A percentile compares a stretch with the other conserved stretches of the same genome.
Evolutionary conservation across 2,797 vertebrate genomes (phyloP).

Genomic region (Eleutherodactylus coqui): DNA sequence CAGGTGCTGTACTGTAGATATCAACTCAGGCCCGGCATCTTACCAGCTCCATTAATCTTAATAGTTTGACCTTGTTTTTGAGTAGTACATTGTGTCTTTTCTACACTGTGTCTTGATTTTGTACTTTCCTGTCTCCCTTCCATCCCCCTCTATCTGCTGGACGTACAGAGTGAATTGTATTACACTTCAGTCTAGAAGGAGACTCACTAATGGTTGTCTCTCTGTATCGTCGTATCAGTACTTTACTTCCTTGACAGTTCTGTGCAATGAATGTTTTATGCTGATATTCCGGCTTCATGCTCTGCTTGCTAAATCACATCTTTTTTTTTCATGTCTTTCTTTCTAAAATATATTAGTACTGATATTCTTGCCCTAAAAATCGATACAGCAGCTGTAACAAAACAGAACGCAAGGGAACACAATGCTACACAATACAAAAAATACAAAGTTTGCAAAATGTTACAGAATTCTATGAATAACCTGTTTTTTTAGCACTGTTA

Average conservation of each 20-base stretch:
- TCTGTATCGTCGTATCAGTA: slow-evolving; percentile 41
- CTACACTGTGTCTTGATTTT: not conserved
- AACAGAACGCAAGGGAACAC: not conserved
- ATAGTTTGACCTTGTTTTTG: not conserved
- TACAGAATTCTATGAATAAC: no score
- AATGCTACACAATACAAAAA: not conserved
- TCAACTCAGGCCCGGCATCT: not conserved
- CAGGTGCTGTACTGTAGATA: no score
- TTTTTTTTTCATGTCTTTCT: slow-evolving; percentile 7
- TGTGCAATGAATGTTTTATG: slow-evolving; percentile 55
- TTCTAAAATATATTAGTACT: not conserved
- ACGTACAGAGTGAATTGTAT: slow-evolving; percentile 7
- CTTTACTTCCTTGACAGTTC: slow-evolving; percentile 35
- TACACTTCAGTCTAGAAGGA: slow-evolving; percentile 23
- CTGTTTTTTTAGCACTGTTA: no score
- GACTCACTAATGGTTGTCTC: slow-evolving; percentile 46
- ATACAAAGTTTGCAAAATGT: not conserved
- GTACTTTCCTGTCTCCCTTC: not conserved
- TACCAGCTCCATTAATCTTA: not conserved
- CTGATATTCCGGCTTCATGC: slow-evolving; percentile 21
- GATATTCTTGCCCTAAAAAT: not conserved
- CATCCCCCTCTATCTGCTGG: slow-evolving; percentile 4
- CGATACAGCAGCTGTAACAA: not conserved
- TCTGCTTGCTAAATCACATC: slow-evolving; percentile 33
- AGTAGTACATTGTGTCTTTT: not conserved